These are phyloP conservation scores for Bombus turneri DNA, from an alignment of 1,140 invertebrate species.

Conservation along the genomic window DNA sequence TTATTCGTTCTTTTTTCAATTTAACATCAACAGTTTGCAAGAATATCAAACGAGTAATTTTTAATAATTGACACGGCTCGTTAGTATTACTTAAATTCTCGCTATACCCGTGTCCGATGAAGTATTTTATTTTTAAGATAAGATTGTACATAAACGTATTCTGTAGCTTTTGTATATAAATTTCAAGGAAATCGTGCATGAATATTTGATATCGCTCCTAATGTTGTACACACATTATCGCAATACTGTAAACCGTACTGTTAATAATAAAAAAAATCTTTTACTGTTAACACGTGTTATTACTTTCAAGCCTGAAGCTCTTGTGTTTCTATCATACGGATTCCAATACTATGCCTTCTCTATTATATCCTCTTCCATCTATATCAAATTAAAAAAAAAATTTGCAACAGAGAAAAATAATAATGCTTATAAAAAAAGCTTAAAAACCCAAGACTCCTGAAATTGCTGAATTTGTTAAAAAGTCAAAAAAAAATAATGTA, in stretches of 20 bases:
- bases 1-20: background rate
- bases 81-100: constrained; percentile 2
- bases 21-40: background rate
- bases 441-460: background rate
- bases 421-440: background rate
- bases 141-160: constrained; percentile 52
- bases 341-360: too few species aligned
- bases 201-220: constrained; percentile 47
- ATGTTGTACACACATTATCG: constrained; percentile 44
- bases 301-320: background rate
- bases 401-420: background rate
- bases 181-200: constrained; percentile 17
- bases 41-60: background rate
- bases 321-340: background rate
- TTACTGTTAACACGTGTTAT: constrained; percentile 58
- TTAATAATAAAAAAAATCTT: constrained; percentile 72
- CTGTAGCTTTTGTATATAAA: constrained; percentile 68
- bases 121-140: constrained; percentile 10
- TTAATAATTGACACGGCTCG: background rate
- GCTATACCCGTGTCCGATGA: background rate
- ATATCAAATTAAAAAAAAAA: background rate
- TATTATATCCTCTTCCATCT: too few species aligned
- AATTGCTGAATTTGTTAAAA: background rate
- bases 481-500: background rate
- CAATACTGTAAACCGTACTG: constrained; percentile 69